Conservation (phyloP, 1,140 invertebrate genomes). For the Apis florea region DNA sequence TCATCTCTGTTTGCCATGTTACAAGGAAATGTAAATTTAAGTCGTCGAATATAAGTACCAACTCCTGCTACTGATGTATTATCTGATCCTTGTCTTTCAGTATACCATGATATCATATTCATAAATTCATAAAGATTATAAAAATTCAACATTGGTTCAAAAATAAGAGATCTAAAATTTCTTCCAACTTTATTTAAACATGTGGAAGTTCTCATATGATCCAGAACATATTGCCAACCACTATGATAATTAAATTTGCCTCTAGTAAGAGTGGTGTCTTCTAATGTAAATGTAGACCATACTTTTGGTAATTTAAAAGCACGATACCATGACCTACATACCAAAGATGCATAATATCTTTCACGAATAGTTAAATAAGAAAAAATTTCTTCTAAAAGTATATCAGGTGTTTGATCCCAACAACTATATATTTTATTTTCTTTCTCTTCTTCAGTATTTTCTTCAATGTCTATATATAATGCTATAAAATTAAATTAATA, state of each 20-base stretch:
- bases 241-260: constrained; percentile 91
- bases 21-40: constrained; percentile 91
- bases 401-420: constrained; percentile 88
- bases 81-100: constrained; percentile 78
- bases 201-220: constrained; percentile 87
- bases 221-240: constrained; percentile 90
- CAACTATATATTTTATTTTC: constrained; percentile 78
- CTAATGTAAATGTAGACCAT: constrained; percentile 87
- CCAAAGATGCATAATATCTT: constrained; percentile 88
- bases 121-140: constrained; percentile 93
- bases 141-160: constrained; percentile 89
- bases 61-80: constrained; percentile 77
- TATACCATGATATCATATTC: constrained; percentile 89
- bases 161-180: constrained; percentile 85
- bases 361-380: constrained; percentile 85
- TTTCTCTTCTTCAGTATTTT: constrained; percentile 77
- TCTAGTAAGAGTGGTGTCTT: constrained; percentile 87
- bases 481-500: constrained; percentile 75
- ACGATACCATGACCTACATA: constrained; percentile 85
- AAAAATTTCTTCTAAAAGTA: constrained; percentile 90
- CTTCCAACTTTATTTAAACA: constrained; percentile 87
- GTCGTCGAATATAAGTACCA: constrained; percentile 82
- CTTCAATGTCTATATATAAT: constrained; percentile 83
- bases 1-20: constrained; percentile 84
- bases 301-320: constrained; percentile 88